These are phyloP conservation scores for Dascyllus trimaculatus DNA, from an alignment of 2,113 vertebrate species.

Conservation along the genomic window DNA sequence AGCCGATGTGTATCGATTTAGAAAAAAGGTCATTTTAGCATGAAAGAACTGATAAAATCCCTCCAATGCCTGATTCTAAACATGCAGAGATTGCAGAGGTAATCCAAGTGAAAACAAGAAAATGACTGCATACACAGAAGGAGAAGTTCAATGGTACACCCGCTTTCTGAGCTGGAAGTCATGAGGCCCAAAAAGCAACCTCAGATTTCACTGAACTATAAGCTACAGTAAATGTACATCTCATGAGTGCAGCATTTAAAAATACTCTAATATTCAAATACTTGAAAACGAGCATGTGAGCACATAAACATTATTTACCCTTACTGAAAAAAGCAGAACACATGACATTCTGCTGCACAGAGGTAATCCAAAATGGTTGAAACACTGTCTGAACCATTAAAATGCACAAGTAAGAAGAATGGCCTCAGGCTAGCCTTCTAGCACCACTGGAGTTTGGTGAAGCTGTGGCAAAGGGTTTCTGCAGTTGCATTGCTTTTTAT, in stretches of 20 bases:
- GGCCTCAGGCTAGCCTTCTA: slow-evolving; percentile 6
- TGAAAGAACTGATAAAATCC: slow-evolving; percentile 2
- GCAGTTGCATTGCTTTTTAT: slow-evolving; percentile 37
- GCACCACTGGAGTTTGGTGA: slow-evolving; percentile 23
- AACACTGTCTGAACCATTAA: slow-evolving; percentile 11
- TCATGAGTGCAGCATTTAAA: not conserved
- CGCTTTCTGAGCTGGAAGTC: not conserved
- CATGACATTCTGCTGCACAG: not conserved
- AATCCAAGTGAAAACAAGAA: slow-evolving; percentile 4
- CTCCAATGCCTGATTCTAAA: not conserved
- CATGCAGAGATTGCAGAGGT: not conserved
- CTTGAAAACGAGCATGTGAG: not conserved
- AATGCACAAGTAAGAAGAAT: slow-evolving; percentile 2
- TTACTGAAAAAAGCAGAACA: not conserved
- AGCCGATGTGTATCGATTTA: not conserved
- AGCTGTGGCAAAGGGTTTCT: slow-evolving; percentile 12
- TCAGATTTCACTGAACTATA: not conserved
- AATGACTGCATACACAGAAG: not conserved
- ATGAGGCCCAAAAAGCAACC: not conserved
- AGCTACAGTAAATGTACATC: not conserved
- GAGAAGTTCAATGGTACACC: not conserved
- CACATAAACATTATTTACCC: not conserved
- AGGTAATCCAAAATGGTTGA: not conserved
- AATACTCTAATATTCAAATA: not conserved
- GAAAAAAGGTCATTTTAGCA: not conserved